These are phyloP conservation scores for Ptychoptera albimana DNA, from an alignment of 2,888 invertebrate species.

Conservation along the genomic window DNA sequence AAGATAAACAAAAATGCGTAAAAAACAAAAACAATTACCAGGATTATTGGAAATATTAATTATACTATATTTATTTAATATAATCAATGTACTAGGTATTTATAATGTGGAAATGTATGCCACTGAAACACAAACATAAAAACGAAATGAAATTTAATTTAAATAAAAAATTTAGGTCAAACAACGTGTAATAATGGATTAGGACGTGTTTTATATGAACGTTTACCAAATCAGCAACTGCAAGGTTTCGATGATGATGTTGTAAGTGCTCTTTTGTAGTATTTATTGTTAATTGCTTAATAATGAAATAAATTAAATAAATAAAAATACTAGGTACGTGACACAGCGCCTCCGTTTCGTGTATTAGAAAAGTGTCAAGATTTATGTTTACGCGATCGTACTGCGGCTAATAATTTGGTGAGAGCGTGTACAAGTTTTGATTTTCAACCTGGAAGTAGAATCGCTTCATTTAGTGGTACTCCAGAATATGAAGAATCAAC, in stretches of 20 bases:
- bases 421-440: slow-evolving; percentile 78
- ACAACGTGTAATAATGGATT: slow-evolving; percentile 82
- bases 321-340: slow-evolving; percentile 41
- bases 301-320: background rate
- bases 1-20: slow-evolving; percentile 9
- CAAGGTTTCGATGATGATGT: slow-evolving; percentile 83
- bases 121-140: background rate
- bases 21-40: slow-evolving; percentile 7
- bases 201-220: slow-evolving; percentile 76
- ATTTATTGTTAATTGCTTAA: background rate
- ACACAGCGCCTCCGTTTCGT: slow-evolving; percentile 70
- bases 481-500: slow-evolving; percentile 80
- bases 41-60: slow-evolving; percentile 4
- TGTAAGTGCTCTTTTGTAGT: slow-evolving; percentile 33
- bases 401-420: slow-evolving; percentile 61
- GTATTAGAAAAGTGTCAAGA: slow-evolving; percentile 82
- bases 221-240: slow-evolving; percentile 74
- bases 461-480: slow-evolving; percentile 63
- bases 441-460: slow-evolving; percentile 76
- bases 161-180: slow-evolving; percentile 34
- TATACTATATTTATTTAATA: slow-evolving; percentile 8
- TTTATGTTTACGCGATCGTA: slow-evolving; percentile 64
- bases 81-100: slow-evolving; percentile 10
- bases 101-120: slow-evolving; percentile 1
- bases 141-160: background rate